phyloP scores from a whole-genome alignment of 2,888 invertebrate genomes.

The Galerucella calmariensis region DNA sequence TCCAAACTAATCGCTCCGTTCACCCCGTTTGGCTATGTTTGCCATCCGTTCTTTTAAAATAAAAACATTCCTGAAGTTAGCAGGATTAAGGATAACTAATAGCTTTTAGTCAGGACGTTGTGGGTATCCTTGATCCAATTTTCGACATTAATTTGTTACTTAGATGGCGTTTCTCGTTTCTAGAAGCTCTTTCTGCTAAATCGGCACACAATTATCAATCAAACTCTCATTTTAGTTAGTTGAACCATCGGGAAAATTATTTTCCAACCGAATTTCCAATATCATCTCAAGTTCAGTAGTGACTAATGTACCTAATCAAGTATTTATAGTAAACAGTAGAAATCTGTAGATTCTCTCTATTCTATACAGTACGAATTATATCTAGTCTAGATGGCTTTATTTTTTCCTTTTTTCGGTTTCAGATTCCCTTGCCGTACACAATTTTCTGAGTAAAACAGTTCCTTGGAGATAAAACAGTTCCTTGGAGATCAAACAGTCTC shows the following conservation, averaged over 20 bases:
- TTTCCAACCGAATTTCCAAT: conserved; percentile 8
- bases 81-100: conserved; percentile 33
- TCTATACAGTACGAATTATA: too few relatives aligned
- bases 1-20: conserved; percentile 1
- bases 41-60: conserved; percentile 10
- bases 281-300: not conserved
- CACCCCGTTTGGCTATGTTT: not conserved
- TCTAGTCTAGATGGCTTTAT: too few relatives aligned
- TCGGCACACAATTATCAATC: conserved; percentile 32
- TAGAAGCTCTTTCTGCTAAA: conserved; percentile 11
- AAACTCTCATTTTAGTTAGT: conserved; percentile 16
- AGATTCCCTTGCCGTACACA: too few relatives aligned
- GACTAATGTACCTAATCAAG: not conserved
- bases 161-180: conserved; percentile 16
- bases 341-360: not conserved
- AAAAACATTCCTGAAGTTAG: conserved; percentile 19
- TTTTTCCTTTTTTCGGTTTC: too few relatives aligned
- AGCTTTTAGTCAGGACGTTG: conserved; percentile 26
- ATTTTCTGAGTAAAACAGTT: too few relatives aligned
- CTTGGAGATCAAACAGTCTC: too few relatives aligned
- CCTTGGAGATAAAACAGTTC: too few relatives aligned
- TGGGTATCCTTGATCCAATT: conserved; percentile 29
- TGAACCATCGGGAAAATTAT: conserved; percentile 13
- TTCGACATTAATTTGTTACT: conserved; percentile 29
- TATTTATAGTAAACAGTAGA: not conserved